Evolutionary conservation across 2,797 vertebrate genomes (phyloP), one percentile per base, ranked within the genome.

Genomic region (Xyrichtys novacula): DNA sequence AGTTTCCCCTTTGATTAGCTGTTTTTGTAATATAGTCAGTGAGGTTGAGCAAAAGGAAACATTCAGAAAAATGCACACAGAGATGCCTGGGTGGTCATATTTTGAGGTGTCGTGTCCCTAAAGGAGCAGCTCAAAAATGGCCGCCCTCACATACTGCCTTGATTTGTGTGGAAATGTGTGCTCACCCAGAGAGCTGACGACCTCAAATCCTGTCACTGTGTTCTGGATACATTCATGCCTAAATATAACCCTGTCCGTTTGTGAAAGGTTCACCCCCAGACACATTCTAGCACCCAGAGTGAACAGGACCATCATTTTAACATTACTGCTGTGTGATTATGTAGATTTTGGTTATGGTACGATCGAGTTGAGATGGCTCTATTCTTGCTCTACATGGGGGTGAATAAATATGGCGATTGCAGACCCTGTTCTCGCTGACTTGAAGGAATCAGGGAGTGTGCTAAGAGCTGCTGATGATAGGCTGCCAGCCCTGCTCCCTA

Each of bases 391-490:
- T 20, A 61, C 78, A 62, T 70, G 71, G 65, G 57, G 50, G 65
- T 26, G 65, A 81, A 82, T 82, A 71, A 85, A 86, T 67, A 66
- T 59, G 59, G 25, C 63, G 62, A 54, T 65, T 50, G 48, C 70
- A 53, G 57, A 44, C 38, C 42, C 43, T 56, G 56, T 74, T 76
- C 73, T 57, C 28, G 80, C 65, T 77, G 76, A 78, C 72, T 75
- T 46, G 32, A 58, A 66, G 70, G 76, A 89, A 84, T 87, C 67
- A 62, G 64, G 71, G 54, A 65, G 82, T 64, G 66, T 39, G 57
- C 56, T 69, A 58, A 68, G 75, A 77, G 76, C 58, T 29, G 32
- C 65, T 83, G 90, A 91, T 92, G 87, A 91, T 85, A 86, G 88
- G 72, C 78, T 90, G 84, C 78, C 87, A 85, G 69, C 47, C 50